Evolutionary conservation across 2,113 vertebrate genomes (phyloP), one percentile per base, ranked within the genome.

Genomic region (Xenopus laevis): DNA sequence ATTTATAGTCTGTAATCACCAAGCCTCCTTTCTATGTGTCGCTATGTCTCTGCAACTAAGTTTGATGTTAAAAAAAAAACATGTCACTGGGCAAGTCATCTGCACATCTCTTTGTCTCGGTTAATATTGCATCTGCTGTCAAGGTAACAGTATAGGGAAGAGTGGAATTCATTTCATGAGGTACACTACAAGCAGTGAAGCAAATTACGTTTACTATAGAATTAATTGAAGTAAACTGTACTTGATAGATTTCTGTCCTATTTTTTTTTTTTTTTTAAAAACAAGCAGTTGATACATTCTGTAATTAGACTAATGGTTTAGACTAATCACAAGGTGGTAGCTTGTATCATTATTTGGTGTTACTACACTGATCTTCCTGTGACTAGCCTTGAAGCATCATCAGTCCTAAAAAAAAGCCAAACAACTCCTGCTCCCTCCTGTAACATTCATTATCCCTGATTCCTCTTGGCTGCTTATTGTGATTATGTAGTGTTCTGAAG

Each of bases 131-230:
- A 50, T 58, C 65, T 58, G 47, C 62, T 73, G 71, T 73, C 71
- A 66, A 57, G 58, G 52, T 74, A 40, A 9, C 33, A 60, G 47
- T 57, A 11, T 44, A 44, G 30, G 12, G 30, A 30, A 59, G 52
- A 46, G 52, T 66, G 23, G 63, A 21, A 66, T 46, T 74, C 40
- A 73, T 73, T 66, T 73, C 66, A 74, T 66, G 33, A 59, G 63
- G 53, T 50, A 66, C 59, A 59, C 21, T 44, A 74, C 65, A 27
- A 66, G 46, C 63, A 74, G 65, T 66, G 33, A 46, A 74, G 55
- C 62, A 65, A 59, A 74, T 66, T 65, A 45, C 17, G 23, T 72
- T 65, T 72, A 72, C 71, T 65, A 44, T 30, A 73, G 4, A n/a
- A 7, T 16, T 55, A 55, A 55, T 55, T 55, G 33, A 40, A 9